Evolutionary conservation across 92 coral and sea anemone species (phyloP).

Genomic region (Bergia puertoricense): DNA sequence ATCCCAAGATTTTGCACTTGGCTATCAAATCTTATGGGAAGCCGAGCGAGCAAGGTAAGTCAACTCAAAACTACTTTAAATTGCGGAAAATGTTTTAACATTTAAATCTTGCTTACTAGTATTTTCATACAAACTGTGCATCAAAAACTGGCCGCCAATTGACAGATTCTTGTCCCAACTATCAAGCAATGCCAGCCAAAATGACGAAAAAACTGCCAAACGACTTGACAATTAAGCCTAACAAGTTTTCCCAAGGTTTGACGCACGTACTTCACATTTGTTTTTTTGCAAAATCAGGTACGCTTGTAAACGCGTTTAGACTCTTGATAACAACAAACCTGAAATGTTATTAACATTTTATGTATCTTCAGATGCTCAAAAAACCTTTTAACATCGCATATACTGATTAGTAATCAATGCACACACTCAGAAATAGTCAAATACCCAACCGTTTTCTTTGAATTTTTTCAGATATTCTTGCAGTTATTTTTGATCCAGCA

Average conservation of each 20-base stretch:
- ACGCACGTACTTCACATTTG: neutral
- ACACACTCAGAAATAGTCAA: neutral
- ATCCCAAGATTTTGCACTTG: constrained; percentile 33
- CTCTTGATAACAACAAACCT: too few relatives aligned
- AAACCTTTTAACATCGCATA: neutral
- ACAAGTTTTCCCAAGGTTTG: neutral
- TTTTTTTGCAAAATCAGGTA: neutral
- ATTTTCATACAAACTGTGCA: neutral
- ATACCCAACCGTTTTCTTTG: neutral
- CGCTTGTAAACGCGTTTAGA: too few relatives aligned
- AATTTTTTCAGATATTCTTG: neutral
- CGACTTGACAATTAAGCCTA: neutral
- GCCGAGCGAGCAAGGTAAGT: constrained; percentile 9
- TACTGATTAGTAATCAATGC: neutral
- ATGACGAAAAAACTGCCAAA: neutral
- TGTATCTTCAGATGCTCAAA: neutral
- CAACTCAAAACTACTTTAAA: too few relatives aligned
- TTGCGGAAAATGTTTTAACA: neutral
- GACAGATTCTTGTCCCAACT: neutral
- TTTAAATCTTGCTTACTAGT: neutral
- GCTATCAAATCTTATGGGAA: constrained; percentile 15
- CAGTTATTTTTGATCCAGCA: neutral
- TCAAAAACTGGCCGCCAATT: neutral
- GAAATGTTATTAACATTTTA: neutral
- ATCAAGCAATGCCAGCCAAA: neutral